Conservation (phyloP, 2,797 vertebrate genomes). For the Sandelia bainsii region DNA sequence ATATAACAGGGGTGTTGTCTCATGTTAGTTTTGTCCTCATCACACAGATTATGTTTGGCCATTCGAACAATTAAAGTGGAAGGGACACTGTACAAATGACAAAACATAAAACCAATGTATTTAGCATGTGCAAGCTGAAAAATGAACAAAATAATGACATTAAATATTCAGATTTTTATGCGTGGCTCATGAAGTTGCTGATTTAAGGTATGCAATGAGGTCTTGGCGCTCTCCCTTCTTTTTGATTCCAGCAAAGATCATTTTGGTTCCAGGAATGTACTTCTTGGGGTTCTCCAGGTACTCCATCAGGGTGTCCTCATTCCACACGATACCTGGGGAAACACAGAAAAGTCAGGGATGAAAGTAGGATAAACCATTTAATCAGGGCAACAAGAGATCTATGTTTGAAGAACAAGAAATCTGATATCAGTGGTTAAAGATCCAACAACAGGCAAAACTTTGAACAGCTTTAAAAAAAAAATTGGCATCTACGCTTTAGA, state of each 20-base stretch:
- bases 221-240: slow-evolving; percentile 90
- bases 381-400: background rate
- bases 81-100: slow-evolving; percentile 50
- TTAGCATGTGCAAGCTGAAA: slow-evolving; percentile 40
- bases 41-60: slow-evolving; percentile 58
- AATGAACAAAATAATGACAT: slow-evolving; percentile 47
- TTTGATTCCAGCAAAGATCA: slow-evolving; percentile 91
- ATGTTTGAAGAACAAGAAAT: too few relatives aligned
- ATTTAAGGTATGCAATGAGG: slow-evolving; percentile 89
- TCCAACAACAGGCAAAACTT: background rate
- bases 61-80: slow-evolving; percentile 32
- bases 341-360: background rate
- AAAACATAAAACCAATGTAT: slow-evolving; percentile 58
- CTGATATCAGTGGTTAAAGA: background rate
- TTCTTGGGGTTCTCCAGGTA: slow-evolving; percentile 95
- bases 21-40: slow-evolving; percentile 1
- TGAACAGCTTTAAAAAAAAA: too few relatives aligned
- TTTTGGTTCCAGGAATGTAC: slow-evolving; percentile 92
- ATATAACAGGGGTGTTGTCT: slow-evolving; percentile 19
- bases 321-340: slow-evolving; percentile 84
- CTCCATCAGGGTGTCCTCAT: slow-evolving; percentile 85
- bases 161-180: slow-evolving; percentile 54
- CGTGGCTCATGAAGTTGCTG: slow-evolving; percentile 83
- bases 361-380: background rate
- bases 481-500: too few relatives aligned